Evolutionary conservation across 2,797 vertebrate species (phyloP).

Genomic region (Neomorphus geoffroyi): DNA sequence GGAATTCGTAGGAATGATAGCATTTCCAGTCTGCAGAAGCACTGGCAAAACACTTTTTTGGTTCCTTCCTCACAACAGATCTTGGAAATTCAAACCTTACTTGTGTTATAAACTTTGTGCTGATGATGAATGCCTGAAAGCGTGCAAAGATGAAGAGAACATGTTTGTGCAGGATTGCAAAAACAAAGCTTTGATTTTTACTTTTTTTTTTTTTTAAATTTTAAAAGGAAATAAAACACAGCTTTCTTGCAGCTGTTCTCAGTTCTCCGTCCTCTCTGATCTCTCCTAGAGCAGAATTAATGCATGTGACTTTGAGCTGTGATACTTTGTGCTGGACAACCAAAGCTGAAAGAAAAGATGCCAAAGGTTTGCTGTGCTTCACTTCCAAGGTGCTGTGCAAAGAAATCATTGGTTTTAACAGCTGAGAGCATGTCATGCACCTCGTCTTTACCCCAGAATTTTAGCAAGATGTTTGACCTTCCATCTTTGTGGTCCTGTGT

Average conservation of each 20-base stretch:
- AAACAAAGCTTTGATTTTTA: neutral
- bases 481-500: neutral
- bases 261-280: neutral
- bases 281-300: neutral
- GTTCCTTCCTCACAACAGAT: neutral
- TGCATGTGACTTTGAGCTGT: neutral
- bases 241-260: neutral
- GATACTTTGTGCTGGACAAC: neutral
- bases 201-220: neutral
- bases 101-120: neutral
- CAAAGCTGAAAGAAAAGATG: neutral
- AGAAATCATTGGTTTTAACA: neutral
- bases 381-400: neutral
- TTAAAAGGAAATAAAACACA: neutral
- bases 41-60: neutral
- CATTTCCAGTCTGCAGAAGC: neutral
- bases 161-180: accelerated
- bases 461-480: neutral
- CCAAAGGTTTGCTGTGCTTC: neutral
- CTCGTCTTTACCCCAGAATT: neutral
- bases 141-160: neutral
- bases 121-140: neutral
- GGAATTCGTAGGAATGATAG: neutral
- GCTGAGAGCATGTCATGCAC: neutral
- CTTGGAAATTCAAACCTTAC: neutral